These are phyloP conservation scores for Cheilinus undulatus DNA, from an alignment of 2,113 vertebrate species.

Conservation along the genomic window DNA sequence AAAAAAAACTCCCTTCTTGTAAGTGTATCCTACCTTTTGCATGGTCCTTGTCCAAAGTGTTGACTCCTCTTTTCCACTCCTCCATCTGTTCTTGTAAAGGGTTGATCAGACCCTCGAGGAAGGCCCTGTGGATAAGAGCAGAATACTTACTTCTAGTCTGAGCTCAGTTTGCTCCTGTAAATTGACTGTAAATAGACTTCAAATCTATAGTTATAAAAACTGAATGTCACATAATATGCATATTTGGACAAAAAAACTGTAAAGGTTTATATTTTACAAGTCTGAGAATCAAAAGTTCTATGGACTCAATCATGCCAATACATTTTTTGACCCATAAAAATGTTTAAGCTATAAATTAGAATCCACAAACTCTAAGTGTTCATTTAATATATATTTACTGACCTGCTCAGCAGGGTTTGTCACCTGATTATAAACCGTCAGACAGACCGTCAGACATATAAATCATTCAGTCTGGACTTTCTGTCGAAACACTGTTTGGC, in stretches of 20 bases:
- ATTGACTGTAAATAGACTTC: neutral
- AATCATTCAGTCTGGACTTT: constrained; percentile 30
- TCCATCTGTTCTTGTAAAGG: constrained; percentile 97
- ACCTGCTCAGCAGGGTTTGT: neutral
- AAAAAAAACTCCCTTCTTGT: neutral
- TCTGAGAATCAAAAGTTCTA: no score
- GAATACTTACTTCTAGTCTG: constrained; percentile 5
- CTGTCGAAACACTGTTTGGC: constrained; percentile 14
- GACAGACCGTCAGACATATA: constrained; percentile 25
- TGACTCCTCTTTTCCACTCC: constrained; percentile 96
- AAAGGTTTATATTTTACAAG: no score
- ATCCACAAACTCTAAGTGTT: neutral
- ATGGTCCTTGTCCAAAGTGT: constrained; percentile 96
- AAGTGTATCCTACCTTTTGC: constrained; percentile 87
- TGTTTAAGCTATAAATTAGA: no score
- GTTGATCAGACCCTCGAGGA: constrained; percentile 95
- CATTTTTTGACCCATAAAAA: no score
- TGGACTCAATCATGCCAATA: no score
- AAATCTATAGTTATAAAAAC: no score
- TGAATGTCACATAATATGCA: no score
- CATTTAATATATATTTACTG: neutral
- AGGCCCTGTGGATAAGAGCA: constrained; percentile 80
- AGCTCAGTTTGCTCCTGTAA: constrained; percentile 2
- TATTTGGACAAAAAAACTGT: no score
- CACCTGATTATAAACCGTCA: constrained; percentile 13